phyloP scores from a whole-genome alignment of 2,888 invertebrate species.

The Craniophora ligustri region DNA sequence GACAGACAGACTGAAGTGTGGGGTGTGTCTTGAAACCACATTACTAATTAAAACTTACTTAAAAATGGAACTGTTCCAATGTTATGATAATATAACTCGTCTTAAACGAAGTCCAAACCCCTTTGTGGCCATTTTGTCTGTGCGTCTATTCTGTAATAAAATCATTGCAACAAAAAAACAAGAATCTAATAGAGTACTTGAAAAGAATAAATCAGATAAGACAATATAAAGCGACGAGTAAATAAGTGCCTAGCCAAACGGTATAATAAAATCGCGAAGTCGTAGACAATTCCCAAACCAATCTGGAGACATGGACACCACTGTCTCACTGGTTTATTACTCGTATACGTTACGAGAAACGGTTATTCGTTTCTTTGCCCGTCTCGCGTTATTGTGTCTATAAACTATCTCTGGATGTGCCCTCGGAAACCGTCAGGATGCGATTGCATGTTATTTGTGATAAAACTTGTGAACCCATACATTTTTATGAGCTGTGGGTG shows the following conservation, averaged over 20 bases:
- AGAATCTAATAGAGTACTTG: constrained; percentile 1
- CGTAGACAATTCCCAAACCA: constrained; percentile 59
- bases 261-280: constrained; percentile 57
- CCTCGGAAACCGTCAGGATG: constrained; percentile 40
- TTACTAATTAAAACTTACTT: too few species aligned
- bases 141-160: too few species aligned
- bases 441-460: constrained; percentile 49
- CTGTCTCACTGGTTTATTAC: constrained; percentile 61
- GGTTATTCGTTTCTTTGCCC: constrained; percentile 44
- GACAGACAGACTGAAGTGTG: too few species aligned
- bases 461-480: constrained; percentile 30
- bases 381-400: constrained; percentile 48
- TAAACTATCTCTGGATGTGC: constrained; percentile 48
- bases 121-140: too few species aligned
- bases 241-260: constrained; percentile 46
- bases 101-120: too few species aligned
- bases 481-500: background rate
- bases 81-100: too few species aligned
- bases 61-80: too few species aligned
- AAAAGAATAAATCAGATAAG: constrained; percentile 28
- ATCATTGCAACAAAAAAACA: too few species aligned
- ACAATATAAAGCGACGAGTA: constrained; percentile 37
- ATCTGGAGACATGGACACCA: constrained; percentile 52
- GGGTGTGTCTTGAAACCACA: too few species aligned
- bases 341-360: constrained; percentile 50